Evolutionary conservation across 2,797 vertebrate species (phyloP).

Genomic region (Schizopygopsis malacanthus): DNA sequence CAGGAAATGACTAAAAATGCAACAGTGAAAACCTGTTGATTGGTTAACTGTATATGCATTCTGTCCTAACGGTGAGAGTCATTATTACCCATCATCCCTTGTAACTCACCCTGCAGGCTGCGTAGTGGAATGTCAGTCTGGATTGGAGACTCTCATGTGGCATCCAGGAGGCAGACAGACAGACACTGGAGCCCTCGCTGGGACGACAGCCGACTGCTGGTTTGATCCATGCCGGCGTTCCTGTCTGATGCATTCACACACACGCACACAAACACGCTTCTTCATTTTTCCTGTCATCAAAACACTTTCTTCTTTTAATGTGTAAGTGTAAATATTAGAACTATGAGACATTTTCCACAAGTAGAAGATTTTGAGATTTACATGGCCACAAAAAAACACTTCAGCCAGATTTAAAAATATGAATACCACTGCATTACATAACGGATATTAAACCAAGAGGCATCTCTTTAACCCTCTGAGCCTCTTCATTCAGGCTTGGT

Average conservation of each 20-base stretch:
- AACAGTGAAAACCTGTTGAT: not conserved
- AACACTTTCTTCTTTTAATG: not conserved
- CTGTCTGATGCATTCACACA: conserved; percentile 20
- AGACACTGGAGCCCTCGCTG: conserved; percentile 39
- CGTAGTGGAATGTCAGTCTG: conserved; percentile 48
- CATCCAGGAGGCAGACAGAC: conserved; percentile 57
- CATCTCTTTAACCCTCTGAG: not conserved
- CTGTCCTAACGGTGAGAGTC: not conserved
- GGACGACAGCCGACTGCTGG: conserved; percentile 14
- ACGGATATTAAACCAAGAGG: not conserved
- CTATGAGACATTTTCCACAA: not conserved
- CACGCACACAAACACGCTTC: conserved; percentile 29
- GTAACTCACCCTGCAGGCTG: conserved; percentile 13
- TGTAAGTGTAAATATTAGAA: not conserved
- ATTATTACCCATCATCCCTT: conserved; percentile 53
- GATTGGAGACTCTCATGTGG: conserved; percentile 57
- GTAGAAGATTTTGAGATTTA: not conserved
- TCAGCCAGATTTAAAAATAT: not conserved
- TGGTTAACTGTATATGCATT: not conserved
- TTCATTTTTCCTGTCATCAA: conserved; percentile 34
- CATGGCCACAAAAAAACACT: not conserved
- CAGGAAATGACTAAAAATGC: not conserved
- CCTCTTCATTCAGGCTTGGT: not conserved
- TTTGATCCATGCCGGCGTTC: conserved; percentile 59
- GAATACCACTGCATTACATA: not conserved